Evolutionary conservation across 2,113 vertebrate species (phyloP), one percentile per base, ranked within the genome.

Genomic region (Speoplatyrhinus poulsoni): DNA sequence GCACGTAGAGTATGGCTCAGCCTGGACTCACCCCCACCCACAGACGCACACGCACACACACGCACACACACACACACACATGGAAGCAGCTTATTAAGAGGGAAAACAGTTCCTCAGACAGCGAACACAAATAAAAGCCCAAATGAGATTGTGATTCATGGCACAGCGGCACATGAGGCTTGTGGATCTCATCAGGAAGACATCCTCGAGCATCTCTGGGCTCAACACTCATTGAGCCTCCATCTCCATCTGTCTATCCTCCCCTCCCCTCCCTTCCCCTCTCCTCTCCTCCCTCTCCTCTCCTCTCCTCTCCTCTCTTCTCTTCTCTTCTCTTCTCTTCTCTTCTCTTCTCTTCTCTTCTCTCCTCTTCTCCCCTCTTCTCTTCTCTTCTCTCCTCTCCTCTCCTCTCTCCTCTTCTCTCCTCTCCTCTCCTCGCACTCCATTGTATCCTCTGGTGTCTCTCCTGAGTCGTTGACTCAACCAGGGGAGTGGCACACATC

Each of bases 391-490:
- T 7, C 9, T 10, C 48, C 9, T 9, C 3, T 50, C 53, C 11
- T 16, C 12, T 62, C 32, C 26, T 9, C 9, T 47, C 1, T 0
- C 3, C 36, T 60, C 62, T 13, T 9, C 12, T 50, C 48, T 3
- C 48, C 2, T 13, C 12, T 12, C 9, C 16, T 46, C 4, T 55
- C 9, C 32, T 57, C 52, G 16, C 36, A 1, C 49, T 52, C 49
- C 13, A 11, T 52, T 26, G 2, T 26, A 26, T 11, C 13, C 49
- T 52, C 49, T 12, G 49, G 12, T 52, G 49, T 52, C 49, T 15
- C 54, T 68, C 26, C 19, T 65, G 61, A 19, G 19, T 69, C 59
- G 65, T 64, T 62, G 49, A 16, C 59, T 68, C 46, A 56, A 56
- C 26, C 63, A 60, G 54, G 32, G 58, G 26, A 13, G 6, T 56